Evolutionary conservation across 2,113 vertebrate genomes (phyloP).

Genomic region (Saccopteryx bilineata): DNA sequence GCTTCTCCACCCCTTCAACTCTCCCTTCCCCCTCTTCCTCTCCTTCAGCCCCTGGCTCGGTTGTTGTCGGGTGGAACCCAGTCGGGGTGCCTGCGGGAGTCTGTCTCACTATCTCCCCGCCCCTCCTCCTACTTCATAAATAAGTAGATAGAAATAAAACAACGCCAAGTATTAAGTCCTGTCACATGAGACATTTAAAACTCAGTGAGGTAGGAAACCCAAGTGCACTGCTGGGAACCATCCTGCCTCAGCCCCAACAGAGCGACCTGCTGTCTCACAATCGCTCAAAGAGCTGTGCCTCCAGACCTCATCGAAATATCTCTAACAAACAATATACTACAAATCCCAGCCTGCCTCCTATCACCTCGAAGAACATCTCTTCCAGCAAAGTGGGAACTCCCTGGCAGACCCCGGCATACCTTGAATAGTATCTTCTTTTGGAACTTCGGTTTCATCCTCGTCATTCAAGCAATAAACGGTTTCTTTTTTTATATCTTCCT

Average conservation of each 20-base stretch:
- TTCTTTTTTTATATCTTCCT: conserved; percentile 93
- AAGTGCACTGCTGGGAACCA: not conserved
- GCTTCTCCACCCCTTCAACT: no score
- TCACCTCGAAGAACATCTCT: not conserved
- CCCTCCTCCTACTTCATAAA: no score
- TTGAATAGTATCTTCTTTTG: conserved; percentile 94
- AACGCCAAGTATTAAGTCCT: conserved; percentile 5
- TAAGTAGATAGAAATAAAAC: not conserved
- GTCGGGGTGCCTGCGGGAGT: no score
- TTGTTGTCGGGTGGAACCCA: no score
- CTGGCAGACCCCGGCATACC: conserved; percentile 84
- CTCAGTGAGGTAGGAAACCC: not conserved
- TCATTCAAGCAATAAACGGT: conserved; percentile 96
- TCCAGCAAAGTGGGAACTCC: not conserved
- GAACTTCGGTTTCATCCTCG: conserved; percentile 96
- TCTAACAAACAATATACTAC: not conserved
- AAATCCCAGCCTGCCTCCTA: not conserved
- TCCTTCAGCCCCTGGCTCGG: no score
- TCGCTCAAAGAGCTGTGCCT: not conserved
- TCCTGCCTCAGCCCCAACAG: not conserved
- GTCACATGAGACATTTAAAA: not conserved
- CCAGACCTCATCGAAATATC: not conserved
- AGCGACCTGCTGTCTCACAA: not conserved
- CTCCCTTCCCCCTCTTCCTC: no score
- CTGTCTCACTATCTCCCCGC: no score